A percentile compares a stretch with the other conserved stretches of the same genome.
These are phyloP conservation scores for Acanthurus leucopareius DNA, from an alignment of 2,797 vertebrate species.

Conservation along the genomic window DNA sequence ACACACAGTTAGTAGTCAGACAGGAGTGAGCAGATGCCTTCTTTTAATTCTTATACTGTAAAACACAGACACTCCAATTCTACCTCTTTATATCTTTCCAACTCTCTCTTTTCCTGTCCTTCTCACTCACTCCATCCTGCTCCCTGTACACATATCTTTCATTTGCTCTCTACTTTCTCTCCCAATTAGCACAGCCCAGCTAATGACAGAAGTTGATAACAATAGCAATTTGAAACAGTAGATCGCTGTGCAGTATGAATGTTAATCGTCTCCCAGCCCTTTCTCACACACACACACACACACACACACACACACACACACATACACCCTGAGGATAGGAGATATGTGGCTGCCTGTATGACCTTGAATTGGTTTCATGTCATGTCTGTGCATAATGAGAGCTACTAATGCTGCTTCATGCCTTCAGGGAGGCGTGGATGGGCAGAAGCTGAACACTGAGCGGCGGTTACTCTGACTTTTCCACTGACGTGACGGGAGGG, in stretches of 20 bases:
- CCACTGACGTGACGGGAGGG: slow-evolving; percentile 4
- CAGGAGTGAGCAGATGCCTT: slow-evolving; percentile 39
- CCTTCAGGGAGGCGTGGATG: slow-evolving; percentile 12
- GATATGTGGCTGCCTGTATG: slow-evolving; percentile 34
- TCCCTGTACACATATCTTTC: not conserved
- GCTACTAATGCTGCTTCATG: slow-evolving; percentile 35
- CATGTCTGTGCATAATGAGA: slow-evolving; percentile 64
- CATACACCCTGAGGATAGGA: slow-evolving; percentile 35
- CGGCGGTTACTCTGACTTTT: slow-evolving; percentile 15
- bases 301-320: slow-evolving; percentile 22
- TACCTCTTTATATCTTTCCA: slow-evolving; percentile 1
- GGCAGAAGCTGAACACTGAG: slow-evolving; percentile 24
- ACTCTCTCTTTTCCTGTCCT: not conserved
- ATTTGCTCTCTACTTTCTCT: not conserved
- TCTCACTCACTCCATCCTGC: not conserved
- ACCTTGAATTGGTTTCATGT: slow-evolving; percentile 68
- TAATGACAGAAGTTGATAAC: slow-evolving; percentile 47
- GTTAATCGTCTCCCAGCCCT: slow-evolving; percentile 19
- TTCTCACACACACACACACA: slow-evolving; percentile 16
- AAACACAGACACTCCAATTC: slow-evolving; percentile 5
- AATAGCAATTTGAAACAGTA: slow-evolving; percentile 59
- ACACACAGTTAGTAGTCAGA: slow-evolving; percentile 26
- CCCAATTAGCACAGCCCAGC: not conserved
- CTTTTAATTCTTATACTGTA: slow-evolving; percentile 43
- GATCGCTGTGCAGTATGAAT: slow-evolving; percentile 38